Evolutionary conservation across 1,140 invertebrate species (phyloP), one percentile per base, ranked within the genome.

Genomic region (Magallana angulata): DNA sequence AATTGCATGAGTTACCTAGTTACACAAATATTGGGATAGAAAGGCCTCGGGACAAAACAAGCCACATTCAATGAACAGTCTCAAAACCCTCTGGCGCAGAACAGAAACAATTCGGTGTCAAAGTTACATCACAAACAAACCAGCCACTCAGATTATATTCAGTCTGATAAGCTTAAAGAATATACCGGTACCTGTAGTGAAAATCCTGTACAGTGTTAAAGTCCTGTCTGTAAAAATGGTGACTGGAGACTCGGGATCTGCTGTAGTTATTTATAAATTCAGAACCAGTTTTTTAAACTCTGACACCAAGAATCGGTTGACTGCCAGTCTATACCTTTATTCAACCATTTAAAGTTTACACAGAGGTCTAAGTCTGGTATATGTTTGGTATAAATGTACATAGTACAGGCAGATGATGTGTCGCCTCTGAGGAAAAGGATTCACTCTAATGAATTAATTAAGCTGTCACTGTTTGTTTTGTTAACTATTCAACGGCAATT

Each of bases 281-380:
- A 71, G 18, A 71, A 71, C 68, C 68, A 71, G 68, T 71, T 71
- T 71, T 71, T 71, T 71, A 71, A 71, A 71, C 68, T 71, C 18
- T 68, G 64, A 68, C 64, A 71, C 68, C 9, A 8, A 11, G 68
- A 71, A 71, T 71, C 64, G 68, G 68, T 71, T 71, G 68, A 71
- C n/a, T 36, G 68, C 18, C 18, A 30, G 8, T 71, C 18, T 71
- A 24, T 71, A 71, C 68, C 24, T 71, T 71, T 30, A 18, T 18
- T 36, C 68, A 71, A 24, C n/a, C 68, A 71, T 71, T 71, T 18
- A 8, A 71, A 71, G 11, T 68, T 9, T 36, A 62, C 60, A 62
- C 60, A 62, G 60, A n/a, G 11, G n/a, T 48, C 3, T 48, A 48
- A 48, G 36, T 48, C 36, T 48, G 36, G 36, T 48, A 48, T 48